Conservation (phyloP, 1,140 invertebrate species). For the Cydia amplana region DNA sequence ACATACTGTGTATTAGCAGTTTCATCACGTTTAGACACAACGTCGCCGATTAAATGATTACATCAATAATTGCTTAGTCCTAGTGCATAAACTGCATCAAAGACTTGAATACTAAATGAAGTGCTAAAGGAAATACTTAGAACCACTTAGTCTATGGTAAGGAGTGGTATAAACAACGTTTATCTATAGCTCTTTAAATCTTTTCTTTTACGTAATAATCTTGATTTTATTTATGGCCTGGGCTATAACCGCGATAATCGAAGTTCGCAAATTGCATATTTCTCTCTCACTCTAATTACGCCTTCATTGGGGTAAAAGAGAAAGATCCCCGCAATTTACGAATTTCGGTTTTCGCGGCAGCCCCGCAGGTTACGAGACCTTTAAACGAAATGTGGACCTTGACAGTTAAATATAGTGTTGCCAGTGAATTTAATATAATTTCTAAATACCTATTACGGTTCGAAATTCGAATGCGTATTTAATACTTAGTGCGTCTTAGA, state of each 20-base stretch:
- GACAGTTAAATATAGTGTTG: not conserved
- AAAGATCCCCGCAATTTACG: too few species aligned
- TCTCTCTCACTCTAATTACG: too few species aligned
- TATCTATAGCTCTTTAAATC: too few species aligned
- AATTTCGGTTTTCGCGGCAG: too few species aligned
- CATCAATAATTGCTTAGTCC: slow-evolving; percentile 2
- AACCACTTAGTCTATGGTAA: not conserved
- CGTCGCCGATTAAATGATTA: slow-evolving; percentile 18
- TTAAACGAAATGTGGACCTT: too few species aligned
- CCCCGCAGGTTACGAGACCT: too few species aligned
- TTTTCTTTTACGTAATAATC: too few species aligned
- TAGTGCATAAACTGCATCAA: not conserved
- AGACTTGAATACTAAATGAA: slow-evolving; percentile 1
- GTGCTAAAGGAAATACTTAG: not conserved
- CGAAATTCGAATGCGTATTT: not conserved
- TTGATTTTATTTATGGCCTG: too few species aligned
- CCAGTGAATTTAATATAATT: not conserved
- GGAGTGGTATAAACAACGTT: too few species aligned
- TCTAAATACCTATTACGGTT: not conserved
- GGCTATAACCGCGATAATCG: too few species aligned
- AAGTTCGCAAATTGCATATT: too few species aligned
- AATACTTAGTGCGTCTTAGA: not conserved
- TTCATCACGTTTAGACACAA: not conserved
- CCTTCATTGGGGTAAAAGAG: too few species aligned
- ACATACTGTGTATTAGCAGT: not conserved